Percentiles rank a stretch among this genome's conserved stretches.
phyloP scores from a whole-genome alignment of 37 sponge, comb jelly and placozoan species.

The Halisarca cf. caerulea region DNA sequence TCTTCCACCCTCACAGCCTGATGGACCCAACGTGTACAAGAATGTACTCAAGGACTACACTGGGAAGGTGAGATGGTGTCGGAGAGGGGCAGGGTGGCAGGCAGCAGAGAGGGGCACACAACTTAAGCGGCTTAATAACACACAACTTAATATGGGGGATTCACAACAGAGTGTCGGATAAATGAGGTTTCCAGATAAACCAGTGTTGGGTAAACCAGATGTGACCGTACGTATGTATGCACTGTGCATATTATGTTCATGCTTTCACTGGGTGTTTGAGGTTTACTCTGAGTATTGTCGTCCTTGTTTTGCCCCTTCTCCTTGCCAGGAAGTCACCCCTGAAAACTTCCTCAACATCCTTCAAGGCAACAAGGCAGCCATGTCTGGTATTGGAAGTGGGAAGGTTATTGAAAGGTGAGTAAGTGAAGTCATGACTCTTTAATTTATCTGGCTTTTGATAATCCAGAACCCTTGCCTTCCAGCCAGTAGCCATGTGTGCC shows the following conservation, averaged over 20 bases:
- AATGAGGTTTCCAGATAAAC: too few species aligned
- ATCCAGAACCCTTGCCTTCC: too few species aligned
- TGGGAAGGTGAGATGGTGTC: conserved; percentile 27
- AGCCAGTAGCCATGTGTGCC: neutral
- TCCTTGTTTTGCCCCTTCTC: neutral
- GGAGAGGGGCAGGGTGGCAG: too few species aligned
- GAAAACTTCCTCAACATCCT: conserved; percentile 71
- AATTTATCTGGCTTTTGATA: neutral
- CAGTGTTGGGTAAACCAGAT: too few species aligned
- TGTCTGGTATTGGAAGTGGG: conserved; percentile 60
- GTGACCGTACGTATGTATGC: too few species aligned
- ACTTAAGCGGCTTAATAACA: too few species aligned
- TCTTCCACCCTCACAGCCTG: conserved; percentile 1
- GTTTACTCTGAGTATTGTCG: neutral
- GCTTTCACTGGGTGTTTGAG: neutral
- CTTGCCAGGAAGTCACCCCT: conserved; percentile 57
- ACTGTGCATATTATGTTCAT: too few species aligned
- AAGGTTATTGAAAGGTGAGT: conserved; percentile 65
- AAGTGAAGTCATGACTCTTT: neutral
- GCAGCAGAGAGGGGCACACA: too few species aligned
- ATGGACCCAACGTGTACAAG: conserved; percentile 68
- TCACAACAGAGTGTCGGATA: too few species aligned
- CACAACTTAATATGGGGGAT: too few species aligned
- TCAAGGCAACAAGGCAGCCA: conserved; percentile 39
- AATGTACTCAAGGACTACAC: conserved; percentile 78